phyloP scores from a whole-genome alignment of 2,113 vertebrate genomes.

The Phrynosoma platyrhinos region DNA sequence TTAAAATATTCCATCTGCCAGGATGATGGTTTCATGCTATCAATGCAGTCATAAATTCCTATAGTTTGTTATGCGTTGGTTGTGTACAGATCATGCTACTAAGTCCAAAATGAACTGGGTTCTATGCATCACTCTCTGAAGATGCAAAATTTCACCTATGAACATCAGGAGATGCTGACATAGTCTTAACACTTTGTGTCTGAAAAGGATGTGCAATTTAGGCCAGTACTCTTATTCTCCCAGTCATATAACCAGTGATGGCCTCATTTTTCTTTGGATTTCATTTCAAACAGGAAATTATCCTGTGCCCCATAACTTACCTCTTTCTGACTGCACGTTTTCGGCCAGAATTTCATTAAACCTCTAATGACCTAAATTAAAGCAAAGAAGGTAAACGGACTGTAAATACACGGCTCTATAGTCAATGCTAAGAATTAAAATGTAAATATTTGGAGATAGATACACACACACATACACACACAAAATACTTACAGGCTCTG shows the following conservation, averaged over 20 bases:
- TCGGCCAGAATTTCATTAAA: slow-evolving; percentile 99
- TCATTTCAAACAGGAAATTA: neutral
- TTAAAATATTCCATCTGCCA: too few species aligned
- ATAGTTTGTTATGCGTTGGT: neutral
- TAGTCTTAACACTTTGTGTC: neutral
- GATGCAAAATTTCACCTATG: neutral
- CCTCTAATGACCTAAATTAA: slow-evolving; percentile 94
- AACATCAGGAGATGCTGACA: neutral
- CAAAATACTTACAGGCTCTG: slow-evolving; percentile 91
- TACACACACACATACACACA: neutral
- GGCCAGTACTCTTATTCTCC: neutral
- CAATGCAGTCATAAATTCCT: neutral
- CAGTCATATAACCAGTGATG: neutral
- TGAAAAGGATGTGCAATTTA: neutral
- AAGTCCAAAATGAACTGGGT: neutral
- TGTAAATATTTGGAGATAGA: neutral
- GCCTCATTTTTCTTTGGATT: neutral
- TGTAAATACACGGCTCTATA: slow-evolving; percentile 12
- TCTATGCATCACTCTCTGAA: neutral
- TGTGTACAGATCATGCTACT: neutral
- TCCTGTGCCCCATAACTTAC: slow-evolving; percentile 69
- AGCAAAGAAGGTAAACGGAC: slow-evolving; percentile 37
- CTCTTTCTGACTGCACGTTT: slow-evolving; percentile 99
- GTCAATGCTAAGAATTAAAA: slow-evolving; percentile 5
- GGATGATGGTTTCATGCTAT: neutral